phyloP scores from a whole-genome alignment of 2,888 invertebrate genomes.

The Melanargia galathea region DNA sequence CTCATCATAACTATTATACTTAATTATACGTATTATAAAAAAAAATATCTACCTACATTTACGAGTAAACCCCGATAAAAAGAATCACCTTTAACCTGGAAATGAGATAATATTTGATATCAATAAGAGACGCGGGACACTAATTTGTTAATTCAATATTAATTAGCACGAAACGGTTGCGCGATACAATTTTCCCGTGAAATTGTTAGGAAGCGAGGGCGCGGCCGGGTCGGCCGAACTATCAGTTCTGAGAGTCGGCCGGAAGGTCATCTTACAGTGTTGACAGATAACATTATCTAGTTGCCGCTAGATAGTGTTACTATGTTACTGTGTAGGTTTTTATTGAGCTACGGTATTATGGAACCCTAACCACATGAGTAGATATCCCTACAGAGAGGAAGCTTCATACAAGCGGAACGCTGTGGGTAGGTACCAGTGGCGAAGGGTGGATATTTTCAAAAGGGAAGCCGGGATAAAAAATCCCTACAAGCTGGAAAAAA shows the following conservation, averaged over 20 bases:
- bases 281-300: constrained; percentile 34
- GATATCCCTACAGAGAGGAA: too few species aligned
- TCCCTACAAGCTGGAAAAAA: too few species aligned
- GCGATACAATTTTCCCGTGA: constrained; percentile 47
- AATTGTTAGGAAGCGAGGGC: constrained; percentile 53
- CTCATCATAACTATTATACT: too few species aligned
- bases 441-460: too few species aligned
- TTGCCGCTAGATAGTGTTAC: constrained; percentile 16
- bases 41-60: not conserved
- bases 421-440: too few species aligned
- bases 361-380: too few species aligned
- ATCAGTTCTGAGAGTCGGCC: constrained; percentile 56
- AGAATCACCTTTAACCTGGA: constrained; percentile 41
- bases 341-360: not conserved
- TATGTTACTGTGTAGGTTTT: constrained; percentile 19
- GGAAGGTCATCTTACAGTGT: constrained; percentile 46
- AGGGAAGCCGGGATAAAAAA: too few species aligned
- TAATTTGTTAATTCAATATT: constrained; percentile 36
- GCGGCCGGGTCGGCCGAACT: constrained; percentile 48
- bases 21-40: not conserved
- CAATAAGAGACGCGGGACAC: constrained; percentile 34
- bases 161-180: constrained; percentile 40
- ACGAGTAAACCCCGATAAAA: constrained; percentile 27
- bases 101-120: constrained; percentile 37
- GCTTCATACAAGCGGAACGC: too few species aligned